These are phyloP conservation scores for Sebastes alutus DNA, from an alignment of 2,797 vertebrate species.

Conservation along the genomic window DNA sequence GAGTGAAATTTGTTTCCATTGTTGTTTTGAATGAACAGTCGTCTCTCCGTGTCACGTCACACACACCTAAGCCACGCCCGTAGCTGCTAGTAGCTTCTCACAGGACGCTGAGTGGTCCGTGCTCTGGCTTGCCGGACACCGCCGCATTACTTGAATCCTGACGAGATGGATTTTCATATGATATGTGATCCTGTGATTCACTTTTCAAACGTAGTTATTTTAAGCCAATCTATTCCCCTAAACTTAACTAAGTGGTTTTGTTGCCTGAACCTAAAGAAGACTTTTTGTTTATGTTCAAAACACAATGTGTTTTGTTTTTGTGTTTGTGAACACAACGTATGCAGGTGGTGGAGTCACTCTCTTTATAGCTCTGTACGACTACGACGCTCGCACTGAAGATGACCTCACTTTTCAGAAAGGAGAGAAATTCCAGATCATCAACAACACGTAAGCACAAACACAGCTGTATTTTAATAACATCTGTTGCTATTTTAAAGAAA, in stretches of 20 bases:
- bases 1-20: no score
- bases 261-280: neutral
- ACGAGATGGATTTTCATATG: neutral
- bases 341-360: constrained; percentile 90
- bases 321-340: constrained; percentile 11
- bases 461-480: neutral
- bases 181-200: neutral
- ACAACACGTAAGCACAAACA: constrained; percentile 88
- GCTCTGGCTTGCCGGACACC: neutral
- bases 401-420: constrained; percentile 94
- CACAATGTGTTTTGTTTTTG: no score
- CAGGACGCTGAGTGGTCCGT: rapidly evolving
- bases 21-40: neutral
- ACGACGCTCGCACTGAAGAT: constrained; percentile 93
- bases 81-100: neutral
- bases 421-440: constrained; percentile 98
- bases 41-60: rapidly evolving
- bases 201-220: neutral
- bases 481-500: neutral
- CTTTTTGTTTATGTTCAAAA: no score
- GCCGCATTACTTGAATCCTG: neutral
- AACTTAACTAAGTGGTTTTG: neutral
- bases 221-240: neutral
- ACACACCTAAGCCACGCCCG: neutral
- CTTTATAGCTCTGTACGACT: constrained; percentile 94